Base-by-base conservation (phyloP, 2,113 vertebrate species). In the Phaetusa simplex region DNA sequence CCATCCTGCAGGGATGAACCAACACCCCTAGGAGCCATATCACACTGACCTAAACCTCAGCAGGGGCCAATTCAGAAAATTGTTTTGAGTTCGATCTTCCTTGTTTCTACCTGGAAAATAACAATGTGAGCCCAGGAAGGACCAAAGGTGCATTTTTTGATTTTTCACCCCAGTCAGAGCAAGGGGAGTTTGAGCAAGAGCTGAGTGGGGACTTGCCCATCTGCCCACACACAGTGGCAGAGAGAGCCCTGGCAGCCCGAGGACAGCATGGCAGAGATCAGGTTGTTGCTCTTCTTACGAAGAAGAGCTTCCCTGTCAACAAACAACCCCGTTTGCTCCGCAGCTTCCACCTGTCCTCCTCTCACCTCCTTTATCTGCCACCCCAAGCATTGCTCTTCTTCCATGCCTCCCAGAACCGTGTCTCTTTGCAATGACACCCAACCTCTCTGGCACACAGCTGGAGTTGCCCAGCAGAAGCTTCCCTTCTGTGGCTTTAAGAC, bases 271-370 rank as follows among this genome's bases (percentile, higher is more conserved):
- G 26, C 21, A 59, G 43, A 36, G 30, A 47, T 43, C 55, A 80
- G 15, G 29, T 24, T 80, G 19, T 23, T 6, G 3, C 29, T 83
- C 8, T 61, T 73, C 16, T 11, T 34, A 29, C 14, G 30, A 69
- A 64, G 30, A 67, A 45, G 26, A 69, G 22, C 22, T 81, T 64
- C 30, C 27, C 18, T 26, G 8, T 9, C n/a, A 43, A 36, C 40
- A 67, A 81, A 40, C 45, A 21, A 52, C 6, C 15, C 18, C 0
- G 0, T 9, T 23, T 72, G 47, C 36, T 49, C 27, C 2, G 7
- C 72, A 52, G 24, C 17, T 38, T 49, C 36, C 4, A 4, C 34
- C 66, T 69, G 14, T 55, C 32, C 65, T 88, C 12, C 15, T 45
- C 61, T 61, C 29, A 22, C 9, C 18, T 18, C 52, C 30, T 49